Conservation (phyloP, 2,888 invertebrate species). For the Dysmachus trigonus region DNA sequence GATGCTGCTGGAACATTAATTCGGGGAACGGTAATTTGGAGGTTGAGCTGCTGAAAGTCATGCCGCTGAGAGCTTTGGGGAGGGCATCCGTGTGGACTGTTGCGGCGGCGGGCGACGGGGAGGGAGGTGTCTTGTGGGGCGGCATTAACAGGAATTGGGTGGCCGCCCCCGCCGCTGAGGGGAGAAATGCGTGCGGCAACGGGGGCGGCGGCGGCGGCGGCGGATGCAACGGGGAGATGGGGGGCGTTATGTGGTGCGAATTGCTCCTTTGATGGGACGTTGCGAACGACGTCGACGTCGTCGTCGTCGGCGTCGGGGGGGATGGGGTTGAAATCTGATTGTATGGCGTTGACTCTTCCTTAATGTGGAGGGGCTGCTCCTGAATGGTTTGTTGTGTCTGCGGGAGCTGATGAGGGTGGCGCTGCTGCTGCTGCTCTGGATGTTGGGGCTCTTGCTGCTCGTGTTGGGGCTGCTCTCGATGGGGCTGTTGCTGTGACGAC, state of each 20-base stretch:
- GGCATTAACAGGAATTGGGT: slow-evolving; percentile 51
- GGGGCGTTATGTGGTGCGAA: slow-evolving; percentile 47
- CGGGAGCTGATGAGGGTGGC: background rate
- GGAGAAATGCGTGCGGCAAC: slow-evolving; percentile 44
- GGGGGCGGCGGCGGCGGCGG: slow-evolving; percentile 46
- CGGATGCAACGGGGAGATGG: slow-evolving; percentile 20
- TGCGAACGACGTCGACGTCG: no score
- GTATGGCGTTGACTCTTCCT: slow-evolving; percentile 51
- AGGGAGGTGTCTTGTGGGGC: slow-evolving; percentile 48
- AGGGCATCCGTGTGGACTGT: slow-evolving; percentile 46
- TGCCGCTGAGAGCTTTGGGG: slow-evolving; percentile 42
- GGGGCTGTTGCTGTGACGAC: slow-evolving; percentile 38
- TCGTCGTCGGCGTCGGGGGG: no score
- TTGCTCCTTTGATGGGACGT: slow-evolving; percentile 12
- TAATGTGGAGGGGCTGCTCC: slow-evolving; percentile 40
- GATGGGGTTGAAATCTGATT: slow-evolving; percentile 49
- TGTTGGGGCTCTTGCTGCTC: slow-evolving; percentile 7
- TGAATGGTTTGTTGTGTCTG: slow-evolving; percentile 54
- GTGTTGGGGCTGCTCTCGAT: background rate
- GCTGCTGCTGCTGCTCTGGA: slow-evolving; percentile 43
- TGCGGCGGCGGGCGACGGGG: slow-evolving; percentile 51
- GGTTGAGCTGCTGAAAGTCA: slow-evolving; percentile 38
- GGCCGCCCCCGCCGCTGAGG: slow-evolving; percentile 36
- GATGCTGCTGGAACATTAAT: slow-evolving; percentile 49
- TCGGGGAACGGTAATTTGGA: slow-evolving; percentile 48